Evolutionary conservation across 1,140 invertebrate species (phyloP).

Genomic region (Wiebesia pumilae): DNA sequence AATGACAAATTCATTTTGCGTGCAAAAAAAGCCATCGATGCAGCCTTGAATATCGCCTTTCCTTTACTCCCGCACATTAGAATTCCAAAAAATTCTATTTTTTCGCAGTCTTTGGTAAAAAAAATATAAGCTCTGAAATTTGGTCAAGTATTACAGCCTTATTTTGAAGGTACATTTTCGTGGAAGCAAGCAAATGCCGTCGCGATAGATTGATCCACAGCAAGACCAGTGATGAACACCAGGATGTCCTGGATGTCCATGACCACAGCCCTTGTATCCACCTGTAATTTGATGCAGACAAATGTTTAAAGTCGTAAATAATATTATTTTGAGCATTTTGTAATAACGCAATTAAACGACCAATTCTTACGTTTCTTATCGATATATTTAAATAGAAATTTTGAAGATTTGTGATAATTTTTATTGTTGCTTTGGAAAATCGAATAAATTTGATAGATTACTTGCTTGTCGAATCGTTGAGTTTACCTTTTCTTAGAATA

Average conservation of each 20-base stretch:
- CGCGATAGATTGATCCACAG: constrained; percentile 76
- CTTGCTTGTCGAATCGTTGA: too few species aligned
- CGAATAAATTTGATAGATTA: too few species aligned
- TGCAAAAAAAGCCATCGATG: neutral
- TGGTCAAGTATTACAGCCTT: constrained; percentile 57
- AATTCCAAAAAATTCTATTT: neutral
- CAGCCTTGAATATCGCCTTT: neutral
- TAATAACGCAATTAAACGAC: too few species aligned
- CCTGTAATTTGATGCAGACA: constrained; percentile 62
- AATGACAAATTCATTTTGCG: neutral
- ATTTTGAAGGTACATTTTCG: constrained; percentile 64
- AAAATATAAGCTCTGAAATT: constrained; percentile 52
- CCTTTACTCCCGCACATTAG: neutral
- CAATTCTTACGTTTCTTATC: too few species aligned
- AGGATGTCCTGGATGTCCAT: constrained; percentile 86
- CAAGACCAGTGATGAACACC: constrained; percentile 88
- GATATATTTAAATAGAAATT: too few species aligned
- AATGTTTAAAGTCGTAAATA: neutral
- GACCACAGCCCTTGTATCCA: constrained; percentile 86
- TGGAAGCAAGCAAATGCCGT: constrained; percentile 63
- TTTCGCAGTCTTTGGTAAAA: constrained; percentile 44
- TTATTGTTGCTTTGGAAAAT: too few species aligned
- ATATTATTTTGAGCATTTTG: too few species aligned
- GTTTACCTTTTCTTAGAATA: too few species aligned
- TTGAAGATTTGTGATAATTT: too few species aligned